phyloP scores from a whole-genome alignment of 2,888 invertebrate species.

The Drosophila seclusa region DNA sequence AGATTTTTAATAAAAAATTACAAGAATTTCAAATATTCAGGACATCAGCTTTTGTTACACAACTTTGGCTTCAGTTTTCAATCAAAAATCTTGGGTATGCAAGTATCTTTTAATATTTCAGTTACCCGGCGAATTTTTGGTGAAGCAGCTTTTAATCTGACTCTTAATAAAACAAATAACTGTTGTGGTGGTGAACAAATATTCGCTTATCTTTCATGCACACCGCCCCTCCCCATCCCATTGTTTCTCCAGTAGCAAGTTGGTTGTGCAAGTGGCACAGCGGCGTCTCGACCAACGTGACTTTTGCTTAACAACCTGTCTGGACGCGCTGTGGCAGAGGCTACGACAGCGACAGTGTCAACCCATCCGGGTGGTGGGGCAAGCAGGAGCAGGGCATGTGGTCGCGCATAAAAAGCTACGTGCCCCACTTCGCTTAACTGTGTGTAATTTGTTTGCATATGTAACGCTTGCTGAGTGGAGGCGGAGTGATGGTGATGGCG shows the following conservation, averaged over 20 bases:
- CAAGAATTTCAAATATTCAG: neutral
- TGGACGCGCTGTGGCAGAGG: conserved; percentile 12
- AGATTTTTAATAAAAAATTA: too few relatives aligned
- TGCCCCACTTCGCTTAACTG: conserved; percentile 50
- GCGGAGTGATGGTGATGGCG: conserved; percentile 2
- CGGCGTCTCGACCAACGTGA: conserved; percentile 58
- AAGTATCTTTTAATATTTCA: neutral
- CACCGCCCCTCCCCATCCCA: conserved; percentile 11
- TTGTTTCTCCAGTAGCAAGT: conserved; percentile 62
- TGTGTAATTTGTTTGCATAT: conserved; percentile 66
- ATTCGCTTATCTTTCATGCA: conserved; percentile 57
- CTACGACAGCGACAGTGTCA: conserved; percentile 50
- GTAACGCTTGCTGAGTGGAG: conserved; percentile 29
- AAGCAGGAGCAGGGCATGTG: conserved; percentile 38
- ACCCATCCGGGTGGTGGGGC: conserved; percentile 46
- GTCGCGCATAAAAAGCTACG: conserved; percentile 60
- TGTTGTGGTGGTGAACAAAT: conserved; percentile 46
- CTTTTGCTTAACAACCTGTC: conserved; percentile 60
- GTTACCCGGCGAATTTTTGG: neutral
- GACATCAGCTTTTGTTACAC: neutral
- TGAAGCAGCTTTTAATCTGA: conserved; percentile 19
- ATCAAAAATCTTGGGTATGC: neutral
- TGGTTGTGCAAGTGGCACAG: conserved; percentile 46
- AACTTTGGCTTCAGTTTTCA: neutral
- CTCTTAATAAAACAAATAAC: conserved; percentile 41